Percentiles rank a stretch among this genome's conserved stretches.
Conservation (phyloP, 2,113 vertebrate genomes). For the Machaerirhynchus nigripectus region DNA sequence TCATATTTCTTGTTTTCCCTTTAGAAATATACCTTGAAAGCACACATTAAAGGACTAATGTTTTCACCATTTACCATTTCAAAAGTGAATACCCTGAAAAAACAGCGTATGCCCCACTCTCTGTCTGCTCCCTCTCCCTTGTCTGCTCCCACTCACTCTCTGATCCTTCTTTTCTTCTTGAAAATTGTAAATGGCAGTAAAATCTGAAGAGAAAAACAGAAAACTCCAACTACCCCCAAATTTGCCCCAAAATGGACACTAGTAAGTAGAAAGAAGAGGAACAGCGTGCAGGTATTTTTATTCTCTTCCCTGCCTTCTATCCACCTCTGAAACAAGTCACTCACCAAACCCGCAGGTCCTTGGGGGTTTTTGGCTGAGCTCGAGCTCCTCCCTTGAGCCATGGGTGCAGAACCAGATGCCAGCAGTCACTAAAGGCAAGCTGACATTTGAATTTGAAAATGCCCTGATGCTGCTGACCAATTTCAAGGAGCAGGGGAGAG, state of each 20-base stretch:
- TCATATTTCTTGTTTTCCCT: neutral
- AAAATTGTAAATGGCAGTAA: neutral
- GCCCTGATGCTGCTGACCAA: neutral
- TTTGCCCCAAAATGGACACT: neutral
- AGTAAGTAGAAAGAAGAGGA: neutral
- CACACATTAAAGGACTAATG: neutral
- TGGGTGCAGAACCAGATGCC: neutral
- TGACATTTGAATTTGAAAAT: neutral
- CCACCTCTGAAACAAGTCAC: neutral
- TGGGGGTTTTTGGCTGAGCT: neutral
- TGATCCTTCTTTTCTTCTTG: neutral
- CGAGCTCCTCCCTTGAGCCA: accelerated
- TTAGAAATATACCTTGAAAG: neutral
- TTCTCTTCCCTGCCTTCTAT: neutral
- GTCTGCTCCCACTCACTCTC: neutral
- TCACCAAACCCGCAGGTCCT: neutral
- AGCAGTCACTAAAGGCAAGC: neutral
- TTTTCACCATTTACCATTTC: neutral
- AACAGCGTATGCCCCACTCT: accelerated
- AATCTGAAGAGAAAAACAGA: neutral
- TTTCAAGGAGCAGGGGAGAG: neutral
- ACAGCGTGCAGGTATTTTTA: neutral
- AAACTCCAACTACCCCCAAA: neutral
- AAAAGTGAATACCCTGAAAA: neutral
- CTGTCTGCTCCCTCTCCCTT: neutral